phyloP scores from a whole-genome alignment of 2,888 invertebrate species.

The Scotopteryx bipunctaria region DNA sequence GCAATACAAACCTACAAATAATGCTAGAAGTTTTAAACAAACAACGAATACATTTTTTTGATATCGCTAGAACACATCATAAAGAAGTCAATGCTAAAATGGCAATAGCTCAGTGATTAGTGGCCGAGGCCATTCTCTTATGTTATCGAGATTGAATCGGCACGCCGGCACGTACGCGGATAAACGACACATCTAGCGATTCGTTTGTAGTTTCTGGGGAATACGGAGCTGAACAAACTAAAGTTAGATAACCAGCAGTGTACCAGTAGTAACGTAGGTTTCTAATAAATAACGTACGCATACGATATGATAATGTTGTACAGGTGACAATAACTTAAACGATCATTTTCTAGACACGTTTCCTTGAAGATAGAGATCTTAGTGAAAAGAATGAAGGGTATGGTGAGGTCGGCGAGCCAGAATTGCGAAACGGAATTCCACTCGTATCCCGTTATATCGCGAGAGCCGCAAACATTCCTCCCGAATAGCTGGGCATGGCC shows the following conservation, averaged over 20 bases:
- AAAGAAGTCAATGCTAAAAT: conserved; percentile 3
- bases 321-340: no score
- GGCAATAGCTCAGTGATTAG: conserved; percentile 22
- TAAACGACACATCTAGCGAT: conserved; percentile 13
- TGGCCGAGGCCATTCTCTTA: conserved; percentile 8
- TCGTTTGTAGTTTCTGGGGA: conserved; percentile 11
- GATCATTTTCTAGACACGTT: no score
- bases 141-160: conserved; percentile 15
- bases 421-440: conserved; percentile 20
- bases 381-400: conserved; percentile 11
- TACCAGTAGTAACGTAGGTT: no score
- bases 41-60: no score
- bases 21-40: no score
- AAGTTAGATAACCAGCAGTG: neutral
- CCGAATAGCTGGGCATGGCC: conserved; percentile 47
- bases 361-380: neutral
- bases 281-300: no score
- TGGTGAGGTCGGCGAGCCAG: conserved; percentile 1
- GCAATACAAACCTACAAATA: no score
- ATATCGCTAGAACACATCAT: no score
- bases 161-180: conserved; percentile 15
- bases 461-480: conserved; percentile 22
- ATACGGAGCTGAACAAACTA: neutral
- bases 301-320: no score
- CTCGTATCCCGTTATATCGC: conserved; percentile 18